Conservation (phyloP, 2,888 invertebrate genomes). For the Cheilosia grossa region DNA sequence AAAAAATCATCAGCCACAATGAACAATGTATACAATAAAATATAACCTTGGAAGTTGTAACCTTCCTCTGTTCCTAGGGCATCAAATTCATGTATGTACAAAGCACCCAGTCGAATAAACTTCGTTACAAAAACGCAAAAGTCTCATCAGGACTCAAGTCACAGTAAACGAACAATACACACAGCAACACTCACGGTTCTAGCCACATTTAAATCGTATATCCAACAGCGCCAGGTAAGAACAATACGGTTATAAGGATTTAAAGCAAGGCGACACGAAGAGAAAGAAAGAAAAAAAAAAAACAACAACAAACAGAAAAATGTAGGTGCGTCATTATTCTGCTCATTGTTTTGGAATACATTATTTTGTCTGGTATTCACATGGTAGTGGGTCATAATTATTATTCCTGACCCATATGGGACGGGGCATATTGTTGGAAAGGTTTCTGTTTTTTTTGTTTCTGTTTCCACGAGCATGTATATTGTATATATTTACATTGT, state of each 20-base stretch:
- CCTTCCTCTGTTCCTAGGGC: conserved; percentile 14
- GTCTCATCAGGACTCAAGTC: conserved; percentile 51
- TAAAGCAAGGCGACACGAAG: conserved; percentile 19
- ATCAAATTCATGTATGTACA: neutral
- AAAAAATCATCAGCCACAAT: conserved; percentile 25
- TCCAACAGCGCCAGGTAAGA: conserved; percentile 7
- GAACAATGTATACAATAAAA: neutral
- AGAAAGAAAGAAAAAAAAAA: neutral
- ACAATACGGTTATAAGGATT: conserved; percentile 12
- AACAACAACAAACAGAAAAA: neutral
- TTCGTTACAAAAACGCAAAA: conserved; percentile 57
- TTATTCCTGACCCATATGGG: conserved; percentile 38
- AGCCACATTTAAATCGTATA: conserved; percentile 35
- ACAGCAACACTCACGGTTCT: conserved; percentile 20
- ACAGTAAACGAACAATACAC: conserved; percentile 40
- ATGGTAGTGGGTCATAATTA: conserved; percentile 29
- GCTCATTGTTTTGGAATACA: conserved; percentile 41
- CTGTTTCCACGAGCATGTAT: too few relatives aligned
- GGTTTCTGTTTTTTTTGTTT: neutral
- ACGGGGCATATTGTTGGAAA: conserved; percentile 1
- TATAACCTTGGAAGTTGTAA: conserved; percentile 31
- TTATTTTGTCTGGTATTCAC: conserved; percentile 13
- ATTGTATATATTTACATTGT: neutral
- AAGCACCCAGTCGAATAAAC: conserved; percentile 51
- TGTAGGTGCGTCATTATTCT: conserved; percentile 49